Base-by-base conservation (phyloP, 2,888 invertebrate genomes). In the Pocota personata region DNA sequence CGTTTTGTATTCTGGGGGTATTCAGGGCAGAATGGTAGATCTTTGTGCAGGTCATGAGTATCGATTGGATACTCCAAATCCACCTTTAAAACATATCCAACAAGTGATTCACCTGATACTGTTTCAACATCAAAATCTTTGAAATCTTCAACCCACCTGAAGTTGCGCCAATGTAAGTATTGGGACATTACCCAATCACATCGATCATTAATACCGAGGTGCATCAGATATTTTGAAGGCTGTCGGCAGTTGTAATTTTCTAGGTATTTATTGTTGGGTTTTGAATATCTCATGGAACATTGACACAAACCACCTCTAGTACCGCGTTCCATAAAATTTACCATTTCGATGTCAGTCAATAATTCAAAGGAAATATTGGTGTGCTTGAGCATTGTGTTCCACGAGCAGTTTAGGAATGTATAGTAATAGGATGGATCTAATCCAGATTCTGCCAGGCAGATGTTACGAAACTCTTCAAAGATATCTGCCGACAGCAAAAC, bases 131-230 rank as follows among this genome's bases (percentile, higher is more conserved):
- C 50, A 60, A 88, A 35, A 43, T 77, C 52, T n/a, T 35, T 6
- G 4, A n/a, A 35, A 27, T 67, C 16, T 16, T 88, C 80, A 12
- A 88, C 78, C 90, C 90, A 91, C 73, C 88, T 62, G 87, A 92
- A 91, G 7, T 84, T 87, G 8, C 82, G 73, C 6, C 69, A 46
- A 0, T 91, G 91, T 16, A 91, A 79, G 10, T 77, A 5, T 52
- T 90, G 88, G 6, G 77, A 87, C 90, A 92, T 90, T 1, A 90
- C 90, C 88, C 88, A 89, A 3, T 90, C 90, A 86, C 91, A 91
- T 14, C 90, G 78, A 83, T 91, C 91, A 78, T 91, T 91, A 0
- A 88, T 89, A 88, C 91, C 91, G 4, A 90, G 86, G 72, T 90
- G 91, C 16, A 88, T 79, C 12, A 92, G 35, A 79, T 88, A 91